These are phyloP conservation scores for Carapus acus DNA, from an alignment of 2,797 vertebrate genomes.

Conservation along the genomic window DNA sequence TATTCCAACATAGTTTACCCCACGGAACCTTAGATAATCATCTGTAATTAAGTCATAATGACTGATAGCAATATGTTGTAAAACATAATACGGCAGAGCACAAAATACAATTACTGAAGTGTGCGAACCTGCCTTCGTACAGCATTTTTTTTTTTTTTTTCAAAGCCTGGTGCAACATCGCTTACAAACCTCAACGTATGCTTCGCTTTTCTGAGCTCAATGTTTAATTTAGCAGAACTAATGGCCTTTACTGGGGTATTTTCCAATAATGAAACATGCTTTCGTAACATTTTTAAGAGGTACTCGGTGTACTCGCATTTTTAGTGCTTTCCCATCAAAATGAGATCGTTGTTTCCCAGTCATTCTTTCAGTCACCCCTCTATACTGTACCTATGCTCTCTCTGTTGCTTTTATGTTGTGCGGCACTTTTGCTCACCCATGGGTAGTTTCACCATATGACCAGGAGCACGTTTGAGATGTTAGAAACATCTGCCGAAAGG, in stretches of 20 bases:
- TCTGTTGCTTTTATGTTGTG: no score
- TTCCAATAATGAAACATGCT: conserved; percentile 8
- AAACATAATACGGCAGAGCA: conserved; percentile 5
- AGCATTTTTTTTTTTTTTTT: no score
- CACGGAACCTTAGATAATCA: conserved; percentile 29
- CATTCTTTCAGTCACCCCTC: no score
- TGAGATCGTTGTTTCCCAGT: conserved; percentile 32
- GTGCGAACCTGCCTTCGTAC: neutral
- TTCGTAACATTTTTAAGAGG: conserved; percentile 45
- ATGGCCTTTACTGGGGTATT: conserved; percentile 39
- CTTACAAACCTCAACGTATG: conserved; percentile 13
- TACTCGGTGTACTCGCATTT: conserved; percentile 36
- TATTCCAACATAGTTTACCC: conserved; percentile 29
- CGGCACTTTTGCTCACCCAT: no score
- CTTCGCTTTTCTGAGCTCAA: conserved; percentile 18
- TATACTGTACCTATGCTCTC: no score
- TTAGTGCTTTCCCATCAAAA: conserved; percentile 51
- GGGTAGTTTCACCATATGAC: no score
- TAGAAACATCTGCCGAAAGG: no score
- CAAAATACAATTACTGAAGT: conserved; percentile 2
- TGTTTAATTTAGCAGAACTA: conserved; percentile 41
- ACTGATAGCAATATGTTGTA: conserved; percentile 21
- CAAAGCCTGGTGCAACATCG: no score
- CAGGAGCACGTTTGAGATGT: no score
- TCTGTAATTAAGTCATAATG: conserved; percentile 40